Percentiles rank a stretch among this genome's conserved stretches.
Conservation (phyloP, 92 coral and sea anemone species). For the Nematostella vectensis region DNA sequence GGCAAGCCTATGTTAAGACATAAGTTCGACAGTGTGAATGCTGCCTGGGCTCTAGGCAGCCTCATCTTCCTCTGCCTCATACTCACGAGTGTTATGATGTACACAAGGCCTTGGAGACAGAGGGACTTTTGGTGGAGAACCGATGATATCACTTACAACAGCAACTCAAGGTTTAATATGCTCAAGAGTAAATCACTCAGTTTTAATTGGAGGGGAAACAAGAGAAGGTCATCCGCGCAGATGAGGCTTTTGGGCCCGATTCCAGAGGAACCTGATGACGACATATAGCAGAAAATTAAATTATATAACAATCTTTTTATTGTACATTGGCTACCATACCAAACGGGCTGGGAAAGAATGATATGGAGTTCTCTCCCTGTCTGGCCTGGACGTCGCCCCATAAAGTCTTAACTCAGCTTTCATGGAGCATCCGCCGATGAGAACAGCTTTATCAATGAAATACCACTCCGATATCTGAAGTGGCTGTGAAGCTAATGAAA, state of each 20-base stretch:
- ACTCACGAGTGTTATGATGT: conserved; percentile 58
- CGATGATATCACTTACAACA: conserved; percentile 53
- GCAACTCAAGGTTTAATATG: conserved; percentile 77
- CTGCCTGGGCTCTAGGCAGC: conserved; percentile 96
- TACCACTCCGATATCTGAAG: too few relatives aligned
- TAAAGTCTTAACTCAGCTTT: too few relatives aligned
- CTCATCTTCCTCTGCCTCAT: conserved; percentile 68
- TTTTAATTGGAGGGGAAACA: conserved; percentile 31
- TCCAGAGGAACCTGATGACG: conserved; percentile 78
- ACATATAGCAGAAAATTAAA: conserved; percentile 19
- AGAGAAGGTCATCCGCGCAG: conserved; percentile 50
- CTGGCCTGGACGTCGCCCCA: too few relatives aligned
- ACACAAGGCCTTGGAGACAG: conserved; percentile 83
- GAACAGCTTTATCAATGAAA: too few relatives aligned
- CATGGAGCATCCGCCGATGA: too few relatives aligned
- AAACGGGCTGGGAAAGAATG: too few relatives aligned
- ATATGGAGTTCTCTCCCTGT: too few relatives aligned
- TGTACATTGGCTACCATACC: too few relatives aligned
- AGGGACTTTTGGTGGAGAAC: conserved; percentile 83
- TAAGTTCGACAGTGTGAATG: conserved; percentile 74
- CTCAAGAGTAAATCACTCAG: conserved; percentile 48
- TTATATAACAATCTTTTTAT: too few relatives aligned
- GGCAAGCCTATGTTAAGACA: conserved; percentile 36
- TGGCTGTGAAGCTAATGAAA: too few relatives aligned
- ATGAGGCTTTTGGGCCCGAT: conserved; percentile 68